A percentile compares a stretch with the other conserved stretches of the same genome.
Conservation (phyloP, 2,888 invertebrate species). For the Drosophila peninsularis region DNA sequence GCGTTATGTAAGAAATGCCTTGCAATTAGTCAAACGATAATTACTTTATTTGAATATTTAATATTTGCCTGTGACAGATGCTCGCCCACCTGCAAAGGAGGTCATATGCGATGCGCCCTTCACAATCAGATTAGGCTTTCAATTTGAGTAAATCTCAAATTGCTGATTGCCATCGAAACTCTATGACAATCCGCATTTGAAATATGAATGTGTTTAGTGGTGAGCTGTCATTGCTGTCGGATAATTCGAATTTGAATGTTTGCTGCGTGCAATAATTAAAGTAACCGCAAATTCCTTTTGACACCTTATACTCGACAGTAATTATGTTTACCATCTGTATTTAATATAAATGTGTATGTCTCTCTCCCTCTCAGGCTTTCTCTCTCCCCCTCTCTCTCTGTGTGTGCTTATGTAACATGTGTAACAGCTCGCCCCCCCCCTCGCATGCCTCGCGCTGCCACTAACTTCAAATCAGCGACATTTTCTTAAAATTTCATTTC, state of each 20-base stretch:
- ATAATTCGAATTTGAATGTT: constrained; percentile 18
- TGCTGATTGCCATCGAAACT: constrained; percentile 9
- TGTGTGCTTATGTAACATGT: constrained; percentile 1
- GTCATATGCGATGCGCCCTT: background rate
- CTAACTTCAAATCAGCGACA: constrained; percentile 60
- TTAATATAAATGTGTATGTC: background rate
- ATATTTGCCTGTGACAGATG: constrained; percentile 5
- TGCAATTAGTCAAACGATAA: background rate
- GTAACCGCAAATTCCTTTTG: constrained; percentile 49
- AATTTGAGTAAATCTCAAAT: constrained; percentile 4
- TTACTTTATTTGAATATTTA: constrained; percentile 8
- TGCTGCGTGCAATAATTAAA: constrained; percentile 34
- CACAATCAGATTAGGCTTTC: background rate
- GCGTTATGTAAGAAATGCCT: background rate
- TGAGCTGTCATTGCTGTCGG: constrained; percentile 3
- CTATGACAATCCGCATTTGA: constrained; percentile 14
- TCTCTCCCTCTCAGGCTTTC: too few species aligned
- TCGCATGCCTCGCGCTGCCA: constrained; percentile 14
- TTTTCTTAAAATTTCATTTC: constrained; percentile 71
- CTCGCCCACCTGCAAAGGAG: background rate
- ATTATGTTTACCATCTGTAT: constrained; percentile 32
- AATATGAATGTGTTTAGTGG: constrained; percentile 29
- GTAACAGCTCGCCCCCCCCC: constrained; percentile 3
- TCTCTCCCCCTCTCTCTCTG: background rate
- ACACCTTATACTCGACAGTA: constrained; percentile 34